Conservation (phyloP, 2,113 vertebrate genomes). For the Heterotilapia buettikoferi region DNA sequence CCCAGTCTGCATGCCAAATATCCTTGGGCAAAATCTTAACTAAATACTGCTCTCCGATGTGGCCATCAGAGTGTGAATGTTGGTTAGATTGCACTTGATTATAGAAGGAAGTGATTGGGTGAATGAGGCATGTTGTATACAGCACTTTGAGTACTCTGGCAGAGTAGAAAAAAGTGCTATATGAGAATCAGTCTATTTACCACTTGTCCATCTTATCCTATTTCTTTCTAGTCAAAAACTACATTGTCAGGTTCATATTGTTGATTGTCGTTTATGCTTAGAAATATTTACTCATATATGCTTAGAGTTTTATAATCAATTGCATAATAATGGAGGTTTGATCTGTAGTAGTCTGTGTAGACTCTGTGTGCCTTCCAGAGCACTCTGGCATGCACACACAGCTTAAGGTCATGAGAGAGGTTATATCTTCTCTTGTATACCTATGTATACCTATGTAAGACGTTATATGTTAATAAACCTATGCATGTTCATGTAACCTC, state of each 20-base stretch:
- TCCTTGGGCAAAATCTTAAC: background rate
- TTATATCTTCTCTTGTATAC: no score
- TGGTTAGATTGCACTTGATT: background rate
- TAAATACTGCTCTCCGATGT: background rate
- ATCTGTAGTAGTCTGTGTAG: no score
- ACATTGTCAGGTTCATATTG: fast-evolving
- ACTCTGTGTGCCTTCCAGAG: no score
- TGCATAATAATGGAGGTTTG: no score
- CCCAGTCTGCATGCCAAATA: background rate
- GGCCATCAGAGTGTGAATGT: background rate
- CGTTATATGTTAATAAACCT: background rate
- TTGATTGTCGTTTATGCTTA: background rate
- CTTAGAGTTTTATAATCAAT: no score
- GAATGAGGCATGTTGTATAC: background rate
- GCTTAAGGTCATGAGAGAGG: no score
- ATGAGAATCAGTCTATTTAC: background rate
- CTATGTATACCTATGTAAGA: background rate
- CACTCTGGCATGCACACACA: no score
- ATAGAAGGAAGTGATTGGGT: background rate
- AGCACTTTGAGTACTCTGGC: background rate
- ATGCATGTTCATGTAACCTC: background rate
- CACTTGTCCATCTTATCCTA: background rate
- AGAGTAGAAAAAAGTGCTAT: background rate
- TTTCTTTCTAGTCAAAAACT: background rate
- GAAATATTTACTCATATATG: no score